These are phyloP conservation scores for Struthidea cinerea DNA, from an alignment of 2,113 vertebrate genomes.

Conservation along the genomic window DNA sequence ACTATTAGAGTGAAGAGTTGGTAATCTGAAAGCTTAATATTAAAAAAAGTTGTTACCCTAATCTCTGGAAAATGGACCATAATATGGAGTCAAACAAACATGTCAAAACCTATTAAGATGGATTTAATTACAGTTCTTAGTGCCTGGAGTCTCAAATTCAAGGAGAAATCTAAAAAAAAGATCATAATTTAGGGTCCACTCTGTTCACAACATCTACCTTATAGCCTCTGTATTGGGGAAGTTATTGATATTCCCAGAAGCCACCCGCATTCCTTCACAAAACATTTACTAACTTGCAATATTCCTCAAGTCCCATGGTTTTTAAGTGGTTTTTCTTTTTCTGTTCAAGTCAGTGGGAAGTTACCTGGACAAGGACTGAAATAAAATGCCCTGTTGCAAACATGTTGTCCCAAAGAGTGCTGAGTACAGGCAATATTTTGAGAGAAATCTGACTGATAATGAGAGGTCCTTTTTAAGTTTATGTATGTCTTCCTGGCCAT, in stretches of 20 bases:
- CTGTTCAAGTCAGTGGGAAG: background rate
- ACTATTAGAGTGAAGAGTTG: background rate
- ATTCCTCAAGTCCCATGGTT: background rate
- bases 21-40: conserved; percentile 15
- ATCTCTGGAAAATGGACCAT: conserved; percentile 13
- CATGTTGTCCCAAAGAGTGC: background rate
- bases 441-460: background rate
- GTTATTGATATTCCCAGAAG: background rate
- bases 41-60: conserved; percentile 32
- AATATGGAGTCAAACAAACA: conserved; percentile 1
- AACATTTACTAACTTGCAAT: background rate
- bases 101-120: background rate
- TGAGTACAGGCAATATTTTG: background rate
- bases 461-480: background rate
- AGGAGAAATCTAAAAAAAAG: background rate
- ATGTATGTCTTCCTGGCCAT: background rate
- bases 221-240: background rate
- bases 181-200: background rate
- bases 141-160: conserved; percentile 6
- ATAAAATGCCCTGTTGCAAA: background rate
- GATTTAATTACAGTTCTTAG: background rate
- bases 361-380: background rate
- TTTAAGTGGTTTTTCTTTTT: background rate
- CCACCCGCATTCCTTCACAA: background rate
- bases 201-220: background rate